Base-by-base conservation (phyloP, 2,113 vertebrate species). In the Microtus richardsoni region DNA sequence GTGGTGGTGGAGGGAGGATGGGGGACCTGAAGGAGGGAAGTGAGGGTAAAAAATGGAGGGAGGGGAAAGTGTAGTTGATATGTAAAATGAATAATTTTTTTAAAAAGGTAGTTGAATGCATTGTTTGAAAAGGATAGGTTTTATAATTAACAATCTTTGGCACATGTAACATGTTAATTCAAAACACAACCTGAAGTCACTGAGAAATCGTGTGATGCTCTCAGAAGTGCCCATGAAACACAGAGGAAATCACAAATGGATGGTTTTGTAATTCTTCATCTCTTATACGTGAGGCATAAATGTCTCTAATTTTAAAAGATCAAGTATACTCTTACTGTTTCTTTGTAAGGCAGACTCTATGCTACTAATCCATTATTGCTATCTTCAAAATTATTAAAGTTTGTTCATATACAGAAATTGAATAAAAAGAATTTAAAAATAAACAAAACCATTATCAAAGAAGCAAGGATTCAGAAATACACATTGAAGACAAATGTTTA, bases 161-260 rank as follows among this genome's bases (percentile, higher is more conserved):
- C 9, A 85, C 12, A 88, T 62, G 5, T 82, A 91, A 77, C 4
- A 54, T 22, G 70, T 41, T 90, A 13, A 84, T 21, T 54, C 8
- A 83, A 95, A 94, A 93, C 0, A 80, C 78, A 5, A 94, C 73
- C 0, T 82, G 60, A 91, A 77, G 87, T 95, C 6, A 66, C 22
- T 41, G 88, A 73, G 47, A 83, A 85, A 19, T 10, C 21, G 5
- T 7, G 13, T 3, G 12, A 24, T n/a, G 14, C 6, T 52, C 83
- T 87, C 78, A 93, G 39, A 2, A 41, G 8, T 62, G 2, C 70
- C 4, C 19, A 3, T 19, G 11, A 93, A 36, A 0, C 54, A 58
- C 0, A 1, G 39, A 77, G 94, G 0, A 8, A 19, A 28, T 74
- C 16, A 74, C 33, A 84, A 47, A 47, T 39, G 10, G 36, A 26